These are phyloP conservation scores for Philonicus albiceps DNA, from an alignment of 2,888 invertebrate species.

Conservation along the genomic window DNA sequence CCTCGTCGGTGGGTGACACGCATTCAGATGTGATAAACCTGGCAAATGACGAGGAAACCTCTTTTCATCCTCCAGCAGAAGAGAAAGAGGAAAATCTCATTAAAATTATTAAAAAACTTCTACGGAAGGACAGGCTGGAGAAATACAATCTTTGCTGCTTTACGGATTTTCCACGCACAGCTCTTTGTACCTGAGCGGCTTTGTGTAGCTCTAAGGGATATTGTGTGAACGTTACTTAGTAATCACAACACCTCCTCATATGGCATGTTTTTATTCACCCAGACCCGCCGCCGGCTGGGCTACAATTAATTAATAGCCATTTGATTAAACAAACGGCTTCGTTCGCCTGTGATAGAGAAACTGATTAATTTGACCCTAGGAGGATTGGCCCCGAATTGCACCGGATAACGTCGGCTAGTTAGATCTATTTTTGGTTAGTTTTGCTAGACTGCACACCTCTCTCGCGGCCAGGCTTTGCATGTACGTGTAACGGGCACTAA, in stretches of 20 bases:
- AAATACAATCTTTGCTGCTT: background rate
- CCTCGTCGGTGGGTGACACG: background rate
- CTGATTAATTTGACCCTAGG: background rate
- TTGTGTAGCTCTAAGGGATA: background rate
- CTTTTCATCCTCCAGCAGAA: background rate
- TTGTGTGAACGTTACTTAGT: background rate
- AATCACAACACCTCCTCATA: background rate
- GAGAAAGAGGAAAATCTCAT: background rate
- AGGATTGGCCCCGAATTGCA: conserved; percentile 24
- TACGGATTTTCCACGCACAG: background rate
- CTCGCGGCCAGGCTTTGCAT: background rate
- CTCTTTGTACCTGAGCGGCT: background rate
- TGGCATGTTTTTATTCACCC: background rate
- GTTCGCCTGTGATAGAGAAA: background rate
- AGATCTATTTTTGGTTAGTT: background rate
- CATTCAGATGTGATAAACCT: background rate
- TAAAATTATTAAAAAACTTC: background rate
- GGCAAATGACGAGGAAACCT: background rate
- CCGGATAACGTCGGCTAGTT: background rate
- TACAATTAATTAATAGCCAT: conserved; percentile 6
- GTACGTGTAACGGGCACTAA: conserved; percentile 3
- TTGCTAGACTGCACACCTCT: background rate
- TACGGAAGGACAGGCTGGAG: background rate
- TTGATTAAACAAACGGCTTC: conserved; percentile 8
- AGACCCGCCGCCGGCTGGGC: background rate